A percentile compares a stretch with the other conserved stretches of the same genome.
phyloP scores from a whole-genome alignment of 1,140 invertebrate species.

The Phocides pigmalion region DNA sequence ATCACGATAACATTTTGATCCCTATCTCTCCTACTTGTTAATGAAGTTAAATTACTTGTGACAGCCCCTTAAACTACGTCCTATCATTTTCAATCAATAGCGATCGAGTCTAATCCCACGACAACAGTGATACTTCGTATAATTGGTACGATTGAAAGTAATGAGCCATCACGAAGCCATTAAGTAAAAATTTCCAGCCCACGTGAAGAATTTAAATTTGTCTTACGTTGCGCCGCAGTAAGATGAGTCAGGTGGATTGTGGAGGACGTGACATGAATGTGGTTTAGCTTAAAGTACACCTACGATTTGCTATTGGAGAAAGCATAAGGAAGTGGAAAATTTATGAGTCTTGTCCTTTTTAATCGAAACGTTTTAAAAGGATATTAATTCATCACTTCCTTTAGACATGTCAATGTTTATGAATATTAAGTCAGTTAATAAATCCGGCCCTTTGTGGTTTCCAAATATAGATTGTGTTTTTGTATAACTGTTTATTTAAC shows the following conservation, averaged over 20 bases:
- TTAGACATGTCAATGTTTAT: background rate
- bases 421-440: conserved; percentile 1
- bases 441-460: conserved; percentile 4
- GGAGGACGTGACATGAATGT: conserved; percentile 62
- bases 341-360: conserved; percentile 2
- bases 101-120: conserved; percentile 21
- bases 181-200: conserved; percentile 36
- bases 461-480: conserved; percentile 2
- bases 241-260: conserved; percentile 59
- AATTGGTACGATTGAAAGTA: conserved; percentile 25
- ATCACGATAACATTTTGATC: conserved; percentile 5
- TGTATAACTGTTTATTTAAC: conserved; percentile 6
- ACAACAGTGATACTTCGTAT: conserved; percentile 21
- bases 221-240: conserved; percentile 42
- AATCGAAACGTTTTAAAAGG: conserved; percentile 16
- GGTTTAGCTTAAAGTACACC: conserved; percentile 7
- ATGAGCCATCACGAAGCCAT: conserved; percentile 22
- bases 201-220: conserved; percentile 62
- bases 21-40: conserved; percentile 3
- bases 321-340: conserved; percentile 21
- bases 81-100: conserved; percentile 31
- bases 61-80: conserved; percentile 14
- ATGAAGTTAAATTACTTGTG: conserved; percentile 20
- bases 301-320: conserved; percentile 15
- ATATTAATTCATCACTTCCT: background rate